Percentiles rank a stretch among this genome's conserved stretches.
phyloP scores from a whole-genome alignment of 2,797 vertebrate species.

The Pelochelys cantorii region DNA sequence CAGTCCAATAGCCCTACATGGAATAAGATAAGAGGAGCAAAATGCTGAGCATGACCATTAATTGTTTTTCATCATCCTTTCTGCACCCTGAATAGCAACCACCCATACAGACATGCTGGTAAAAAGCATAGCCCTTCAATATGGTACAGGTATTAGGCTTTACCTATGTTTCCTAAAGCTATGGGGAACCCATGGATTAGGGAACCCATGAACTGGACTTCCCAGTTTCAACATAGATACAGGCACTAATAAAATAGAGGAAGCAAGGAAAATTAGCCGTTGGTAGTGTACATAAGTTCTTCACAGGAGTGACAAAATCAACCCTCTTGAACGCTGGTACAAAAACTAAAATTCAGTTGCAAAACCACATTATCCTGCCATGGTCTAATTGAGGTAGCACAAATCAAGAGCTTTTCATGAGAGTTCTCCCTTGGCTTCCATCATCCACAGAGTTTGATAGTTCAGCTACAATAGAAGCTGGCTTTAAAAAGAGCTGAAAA shows the following conservation, averaged over 20 bases:
- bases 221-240: too few species aligned
- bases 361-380: background rate
- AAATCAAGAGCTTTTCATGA: background rate
- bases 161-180: background rate
- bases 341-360: background rate
- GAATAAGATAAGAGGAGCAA: background rate
- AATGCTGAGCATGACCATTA: background rate
- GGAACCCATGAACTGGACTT: background rate
- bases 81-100: background rate
- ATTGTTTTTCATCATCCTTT: background rate
- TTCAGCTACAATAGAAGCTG: conserved; percentile 34
- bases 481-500: background rate
- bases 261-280: background rate
- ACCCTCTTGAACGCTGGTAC: background rate
- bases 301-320: background rate
- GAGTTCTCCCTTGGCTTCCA: background rate
- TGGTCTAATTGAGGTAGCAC: background rate
- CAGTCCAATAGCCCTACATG: background rate
- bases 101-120: background rate
- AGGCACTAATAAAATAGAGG: background rate
- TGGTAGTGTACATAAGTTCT: background rate
- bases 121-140: background rate
- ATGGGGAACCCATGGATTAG: background rate
- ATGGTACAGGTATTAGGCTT: background rate
- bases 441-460: conserved; percentile 11